Conservation (phyloP, 2,797 vertebrate species). For the Tokudaia tokunoshimensis region DNA sequence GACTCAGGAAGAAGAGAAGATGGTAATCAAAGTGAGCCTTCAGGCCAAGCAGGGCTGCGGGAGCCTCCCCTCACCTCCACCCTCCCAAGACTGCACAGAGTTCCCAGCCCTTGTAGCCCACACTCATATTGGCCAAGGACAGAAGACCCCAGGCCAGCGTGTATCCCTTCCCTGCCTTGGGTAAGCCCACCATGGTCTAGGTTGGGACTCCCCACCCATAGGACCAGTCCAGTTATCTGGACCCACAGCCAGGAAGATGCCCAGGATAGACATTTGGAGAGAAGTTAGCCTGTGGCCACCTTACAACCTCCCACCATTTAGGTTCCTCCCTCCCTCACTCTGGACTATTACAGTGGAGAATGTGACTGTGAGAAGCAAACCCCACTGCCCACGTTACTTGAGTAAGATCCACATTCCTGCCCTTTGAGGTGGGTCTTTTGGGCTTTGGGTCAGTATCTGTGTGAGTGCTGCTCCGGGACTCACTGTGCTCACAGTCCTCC, state of each 20-base stretch:
- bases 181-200: slow-evolving; percentile 78
- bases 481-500: rapidly evolving
- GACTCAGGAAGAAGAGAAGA: neutral
- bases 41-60: rapidly evolving
- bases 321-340: neutral
- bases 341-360: rapidly evolving
- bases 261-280: neutral
- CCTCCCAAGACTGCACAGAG: neutral
- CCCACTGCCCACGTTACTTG: rapidly evolving
- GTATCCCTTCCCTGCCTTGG: neutral
- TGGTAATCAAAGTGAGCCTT: too few relatives aligned
- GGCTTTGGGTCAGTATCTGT: neutral
- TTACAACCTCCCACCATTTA: neutral
- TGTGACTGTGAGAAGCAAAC: rapidly evolving
- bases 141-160: neutral
- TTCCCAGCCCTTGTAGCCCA: neutral
- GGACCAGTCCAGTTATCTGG: neutral
- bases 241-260: neutral
- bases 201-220: rapidly evolving
- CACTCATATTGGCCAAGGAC: neutral
- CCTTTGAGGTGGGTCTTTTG: neutral
- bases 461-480: rapidly evolving
- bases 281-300: neutral
- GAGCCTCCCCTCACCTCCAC: neutral
- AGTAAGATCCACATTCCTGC: neutral